These are phyloP conservation scores for Colistium nudipinnis DNA, from an alignment of 2,113 vertebrate species.

Conservation along the genomic window DNA sequence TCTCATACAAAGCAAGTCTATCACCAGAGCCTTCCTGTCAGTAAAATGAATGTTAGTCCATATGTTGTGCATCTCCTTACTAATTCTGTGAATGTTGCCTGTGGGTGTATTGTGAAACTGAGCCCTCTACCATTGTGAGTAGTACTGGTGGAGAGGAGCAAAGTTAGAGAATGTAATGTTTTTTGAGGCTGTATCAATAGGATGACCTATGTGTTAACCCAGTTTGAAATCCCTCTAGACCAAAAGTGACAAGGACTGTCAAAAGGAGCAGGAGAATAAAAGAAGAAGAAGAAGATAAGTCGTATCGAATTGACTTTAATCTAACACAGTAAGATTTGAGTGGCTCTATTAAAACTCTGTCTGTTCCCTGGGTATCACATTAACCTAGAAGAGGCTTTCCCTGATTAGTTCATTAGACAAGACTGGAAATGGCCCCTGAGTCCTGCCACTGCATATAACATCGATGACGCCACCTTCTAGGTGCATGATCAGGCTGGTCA, in stretches of 20 bases:
- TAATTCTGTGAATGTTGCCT: conserved; percentile 22
- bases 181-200: conserved; percentile 21
- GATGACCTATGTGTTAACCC: conserved; percentile 41
- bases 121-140: neutral
- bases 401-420: conserved; percentile 59
- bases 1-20: conserved; percentile 12
- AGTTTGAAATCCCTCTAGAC: conserved; percentile 9
- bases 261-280: neutral
- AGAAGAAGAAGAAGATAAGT: conserved; percentile 1
- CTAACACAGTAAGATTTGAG: conserved; percentile 37
- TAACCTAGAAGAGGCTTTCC: conserved; percentile 58
- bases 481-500: conserved; percentile 3
- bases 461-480: conserved; percentile 9
- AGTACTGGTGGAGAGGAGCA: neutral
- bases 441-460: conserved; percentile 39
- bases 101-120: neutral
- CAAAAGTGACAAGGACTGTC: conserved; percentile 12
- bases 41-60: conserved; percentile 4
- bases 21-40: conserved; percentile 13
- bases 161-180: neutral
- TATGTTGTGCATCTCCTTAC: conserved; percentile 5
- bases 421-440: conserved; percentile 41
- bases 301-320: no score
- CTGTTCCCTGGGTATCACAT: conserved; percentile 53
- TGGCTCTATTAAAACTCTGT: conserved; percentile 41